A percentile compares a stretch with the other conserved stretches of the same genome.
Conservation (phyloP, 2,113 vertebrate genomes). For the Peromyscus californicus region DNA sequence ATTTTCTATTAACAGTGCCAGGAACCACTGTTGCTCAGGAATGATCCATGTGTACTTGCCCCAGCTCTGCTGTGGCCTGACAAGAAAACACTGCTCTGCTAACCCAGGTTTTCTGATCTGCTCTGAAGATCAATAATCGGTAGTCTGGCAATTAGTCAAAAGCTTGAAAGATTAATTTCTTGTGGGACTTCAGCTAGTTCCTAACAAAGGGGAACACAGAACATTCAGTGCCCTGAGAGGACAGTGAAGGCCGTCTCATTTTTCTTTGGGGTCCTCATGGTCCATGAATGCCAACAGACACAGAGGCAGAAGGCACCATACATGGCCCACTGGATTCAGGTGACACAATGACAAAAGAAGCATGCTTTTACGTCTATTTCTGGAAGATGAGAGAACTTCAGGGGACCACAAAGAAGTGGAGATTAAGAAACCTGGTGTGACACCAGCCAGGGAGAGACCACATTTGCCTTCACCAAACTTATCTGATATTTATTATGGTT, state of each 20-base stretch:
- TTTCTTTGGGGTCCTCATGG: not conserved
- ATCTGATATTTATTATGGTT: not conserved
- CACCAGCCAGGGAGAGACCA: not conserved
- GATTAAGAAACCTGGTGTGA: not conserved
- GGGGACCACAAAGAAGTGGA: not conserved
- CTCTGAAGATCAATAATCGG: conserved; percentile 51
- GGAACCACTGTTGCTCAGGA: not conserved
- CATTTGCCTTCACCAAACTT: not conserved
- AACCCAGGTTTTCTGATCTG: conserved; percentile 55
- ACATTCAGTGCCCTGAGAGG: conserved; percentile 21
- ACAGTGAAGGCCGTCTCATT: not conserved
- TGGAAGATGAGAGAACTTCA: not conserved
- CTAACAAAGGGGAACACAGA: not conserved
- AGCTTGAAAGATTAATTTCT: not conserved
- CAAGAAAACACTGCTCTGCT: not conserved
- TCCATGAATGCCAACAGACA: not conserved
- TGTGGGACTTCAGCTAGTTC: not conserved
- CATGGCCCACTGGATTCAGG: not conserved
- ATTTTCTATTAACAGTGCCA: not conserved
- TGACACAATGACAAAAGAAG: not conserved
- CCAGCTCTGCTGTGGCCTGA: not conserved
- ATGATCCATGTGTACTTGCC: not conserved
- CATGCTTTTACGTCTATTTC: not conserved
- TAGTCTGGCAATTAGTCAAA: not conserved
- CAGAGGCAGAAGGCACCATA: not conserved